These are phyloP conservation scores for Menidia beryllina DNA, from an alignment of 2,113 vertebrate genomes.

Conservation along the genomic window DNA sequence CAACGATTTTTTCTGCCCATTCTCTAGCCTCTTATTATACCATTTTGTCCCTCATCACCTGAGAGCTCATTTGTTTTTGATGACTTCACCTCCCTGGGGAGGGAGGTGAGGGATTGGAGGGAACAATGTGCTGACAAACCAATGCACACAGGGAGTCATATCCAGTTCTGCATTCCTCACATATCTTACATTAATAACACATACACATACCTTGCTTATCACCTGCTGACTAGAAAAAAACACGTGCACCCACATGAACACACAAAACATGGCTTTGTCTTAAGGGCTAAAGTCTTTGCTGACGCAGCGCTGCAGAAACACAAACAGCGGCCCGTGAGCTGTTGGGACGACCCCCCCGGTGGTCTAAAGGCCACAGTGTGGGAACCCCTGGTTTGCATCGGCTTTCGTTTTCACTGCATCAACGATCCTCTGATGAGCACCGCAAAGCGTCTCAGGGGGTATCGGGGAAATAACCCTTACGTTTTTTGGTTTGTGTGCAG, in stretches of 20 bases:
- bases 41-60: constrained; percentile 66
- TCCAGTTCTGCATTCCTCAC: constrained; percentile 62
- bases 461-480: constrained; percentile 2
- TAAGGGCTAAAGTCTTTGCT: constrained; percentile 41
- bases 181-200: constrained; percentile 53
- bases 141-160: constrained; percentile 30
- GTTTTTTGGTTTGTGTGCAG: constrained; percentile 1
- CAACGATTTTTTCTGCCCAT: not conserved
- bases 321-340: not conserved
- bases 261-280: constrained; percentile 47
- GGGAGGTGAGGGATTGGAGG: constrained; percentile 4
- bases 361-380: no score
- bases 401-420: not conserved
- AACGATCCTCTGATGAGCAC: not conserved
- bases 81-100: constrained; percentile 50
- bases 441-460: not conserved
- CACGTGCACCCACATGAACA: constrained; percentile 10
- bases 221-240: constrained; percentile 38
- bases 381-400: no score
- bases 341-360: not conserved
- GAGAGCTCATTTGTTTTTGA: constrained; percentile 59
- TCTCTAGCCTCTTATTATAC: constrained; percentile 6
- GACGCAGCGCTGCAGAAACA: constrained; percentile 8
- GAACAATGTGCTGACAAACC: constrained; percentile 68
- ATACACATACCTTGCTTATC: constrained; percentile 42